phyloP scores from a whole-genome alignment of 2,797 vertebrate genomes.

The Arrhamphus sclerolepis region DNA sequence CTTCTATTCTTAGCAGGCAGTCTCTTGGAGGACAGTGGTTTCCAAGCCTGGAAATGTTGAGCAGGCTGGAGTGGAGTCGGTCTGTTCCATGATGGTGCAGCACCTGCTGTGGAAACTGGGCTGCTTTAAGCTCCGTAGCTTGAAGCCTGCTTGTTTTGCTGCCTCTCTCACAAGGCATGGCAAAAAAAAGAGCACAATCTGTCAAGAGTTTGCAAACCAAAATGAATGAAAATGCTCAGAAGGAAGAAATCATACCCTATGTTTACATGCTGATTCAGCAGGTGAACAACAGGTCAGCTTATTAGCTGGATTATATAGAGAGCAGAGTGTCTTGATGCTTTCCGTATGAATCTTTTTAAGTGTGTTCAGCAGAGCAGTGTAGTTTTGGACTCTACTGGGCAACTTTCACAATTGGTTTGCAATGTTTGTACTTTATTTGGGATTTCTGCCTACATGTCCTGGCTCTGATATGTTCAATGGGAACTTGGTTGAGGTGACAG shows the following conservation, averaged over 20 bases:
- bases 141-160: constrained; percentile 41
- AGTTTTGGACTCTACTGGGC: constrained; percentile 38
- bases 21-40: constrained; percentile 28
- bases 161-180: constrained; percentile 16
- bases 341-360: constrained; percentile 25
- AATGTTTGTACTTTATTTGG: constrained; percentile 48
- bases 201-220: constrained; percentile 31
- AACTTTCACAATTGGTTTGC: constrained; percentile 52
- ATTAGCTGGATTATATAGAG: constrained; percentile 37
- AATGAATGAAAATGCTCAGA: constrained; percentile 31
- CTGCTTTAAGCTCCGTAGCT: constrained; percentile 47
- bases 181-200: constrained; percentile 49
- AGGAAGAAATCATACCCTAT: constrained; percentile 15
- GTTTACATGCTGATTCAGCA: constrained; percentile 17
- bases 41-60: constrained; percentile 61
- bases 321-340: constrained; percentile 28
- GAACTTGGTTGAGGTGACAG: constrained; percentile 33
- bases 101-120: constrained; percentile 74
- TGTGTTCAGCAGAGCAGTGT: constrained; percentile 9
- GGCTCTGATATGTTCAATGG: constrained; percentile 38
- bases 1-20: constrained; percentile 56
- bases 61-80: constrained; percentile 41
- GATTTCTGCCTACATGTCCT: constrained; percentile 47
- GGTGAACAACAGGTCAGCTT: constrained; percentile 13
- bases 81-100: constrained; percentile 43